phyloP scores from a whole-genome alignment of 64 coral and sea anemone genomes.

The Platygyra sinensis region DNA sequence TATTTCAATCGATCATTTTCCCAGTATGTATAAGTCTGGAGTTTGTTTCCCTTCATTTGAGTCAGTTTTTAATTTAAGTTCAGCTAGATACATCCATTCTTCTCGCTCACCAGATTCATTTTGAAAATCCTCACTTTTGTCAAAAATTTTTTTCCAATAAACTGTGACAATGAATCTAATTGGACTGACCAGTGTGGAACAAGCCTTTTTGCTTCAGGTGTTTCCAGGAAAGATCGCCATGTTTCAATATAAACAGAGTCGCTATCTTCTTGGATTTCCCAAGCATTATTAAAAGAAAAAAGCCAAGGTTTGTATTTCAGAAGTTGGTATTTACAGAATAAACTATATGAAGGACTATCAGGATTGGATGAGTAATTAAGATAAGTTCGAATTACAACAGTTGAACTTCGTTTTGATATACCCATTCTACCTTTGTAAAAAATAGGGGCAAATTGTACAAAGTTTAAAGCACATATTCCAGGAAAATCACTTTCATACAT shows the following conservation, averaged over 20 bases:
- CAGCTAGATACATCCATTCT: slow-evolving; percentile 34
- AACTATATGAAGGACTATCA: not conserved
- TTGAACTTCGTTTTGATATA: not conserved
- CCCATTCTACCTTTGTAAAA: not conserved
- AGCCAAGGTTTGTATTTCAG: slow-evolving; percentile 58
- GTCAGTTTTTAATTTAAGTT: not conserved
- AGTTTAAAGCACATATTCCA: too few relatives aligned
- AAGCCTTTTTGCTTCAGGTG: slow-evolving; percentile 3
- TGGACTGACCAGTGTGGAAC: slow-evolving; percentile 8
- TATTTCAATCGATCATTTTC: not conserved
- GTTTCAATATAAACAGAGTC: not conserved
- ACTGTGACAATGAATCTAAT: slow-evolving; percentile 6
- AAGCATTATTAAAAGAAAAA: not conserved
- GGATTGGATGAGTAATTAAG: slow-evolving; percentile 52
- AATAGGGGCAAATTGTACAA: too few relatives aligned
- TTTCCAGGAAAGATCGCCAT: slow-evolving; percentile 10
- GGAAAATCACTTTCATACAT: too few relatives aligned
- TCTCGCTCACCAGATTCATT: slow-evolving; percentile 7
- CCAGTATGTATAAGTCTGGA: not conserved
- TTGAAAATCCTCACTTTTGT: not conserved
- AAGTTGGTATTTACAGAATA: slow-evolving; percentile 51
- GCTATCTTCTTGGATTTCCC: not conserved
- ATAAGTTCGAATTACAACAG: slow-evolving; percentile 13
- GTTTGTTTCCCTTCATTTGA: not conserved
- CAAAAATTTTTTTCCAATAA: not conserved